Evolutionary conservation across 2,888 invertebrate genomes (phyloP).

Genomic region (Macrophya alboannulata): DNA sequence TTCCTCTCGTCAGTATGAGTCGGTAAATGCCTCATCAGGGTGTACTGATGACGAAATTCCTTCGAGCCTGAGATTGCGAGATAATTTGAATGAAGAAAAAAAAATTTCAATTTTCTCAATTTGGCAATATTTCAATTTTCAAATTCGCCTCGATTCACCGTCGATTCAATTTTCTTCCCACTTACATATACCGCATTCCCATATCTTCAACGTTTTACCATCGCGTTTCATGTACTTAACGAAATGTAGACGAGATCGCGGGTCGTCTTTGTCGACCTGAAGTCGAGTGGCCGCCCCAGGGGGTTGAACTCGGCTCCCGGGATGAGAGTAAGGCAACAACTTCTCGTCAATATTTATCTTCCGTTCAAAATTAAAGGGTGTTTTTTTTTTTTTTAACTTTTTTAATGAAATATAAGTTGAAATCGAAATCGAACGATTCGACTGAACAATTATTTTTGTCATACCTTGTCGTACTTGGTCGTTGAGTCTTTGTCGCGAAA

Average conservation of each 20-base stretch:
- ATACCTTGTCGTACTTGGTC: conserved; percentile 3
- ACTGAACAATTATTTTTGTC: too few relatives aligned
- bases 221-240: conserved; percentile 5
- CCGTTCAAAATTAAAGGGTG: not conserved
- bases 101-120: not conserved
- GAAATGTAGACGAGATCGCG: not conserved
- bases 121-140: not conserved
- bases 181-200: conserved; percentile 29
- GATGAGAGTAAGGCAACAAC: not conserved
- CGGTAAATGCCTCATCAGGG: conserved; percentile 83
- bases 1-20: conserved; percentile 87
- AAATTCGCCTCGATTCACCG: not conserved
- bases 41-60: conserved; percentile 86
- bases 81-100: too few relatives aligned
- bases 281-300: not conserved
- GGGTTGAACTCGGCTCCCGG: not conserved
- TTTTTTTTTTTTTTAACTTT: too few relatives aligned
- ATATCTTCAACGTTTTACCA: conserved; percentile 28
- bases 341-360: conserved; percentile 19
- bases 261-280: conserved; percentile 13
- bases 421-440: too few relatives aligned
- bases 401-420: too few relatives aligned
- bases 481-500: not conserved
- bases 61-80: conserved; percentile 9
- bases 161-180: too few relatives aligned